These are phyloP conservation scores for Orthosia cruda DNA, from an alignment of 2,888 invertebrate genomes.

Conservation along the genomic window DNA sequence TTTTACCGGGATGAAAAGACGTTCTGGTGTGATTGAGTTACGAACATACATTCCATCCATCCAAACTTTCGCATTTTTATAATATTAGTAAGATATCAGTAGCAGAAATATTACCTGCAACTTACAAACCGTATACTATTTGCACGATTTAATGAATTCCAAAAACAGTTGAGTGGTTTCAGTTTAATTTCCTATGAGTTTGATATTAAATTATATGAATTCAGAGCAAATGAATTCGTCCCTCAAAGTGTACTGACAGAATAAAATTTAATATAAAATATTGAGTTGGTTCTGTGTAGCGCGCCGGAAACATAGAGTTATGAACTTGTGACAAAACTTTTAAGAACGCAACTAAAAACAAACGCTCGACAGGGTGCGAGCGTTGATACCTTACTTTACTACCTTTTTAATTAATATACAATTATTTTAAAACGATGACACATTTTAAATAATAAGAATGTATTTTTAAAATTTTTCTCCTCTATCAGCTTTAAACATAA, in stretches of 20 bases:
- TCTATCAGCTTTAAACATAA: slow-evolving; percentile 2
- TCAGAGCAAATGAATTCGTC: slow-evolving; percentile 1
- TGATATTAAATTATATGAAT: neutral
- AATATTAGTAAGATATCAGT: too few relatives aligned
- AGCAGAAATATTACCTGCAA: neutral
- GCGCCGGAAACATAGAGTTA: slow-evolving; percentile 65
- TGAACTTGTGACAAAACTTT: slow-evolving; percentile 80
- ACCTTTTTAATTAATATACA: slow-evolving; percentile 37
- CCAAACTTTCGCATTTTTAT: too few relatives aligned
- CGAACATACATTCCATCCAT: too few relatives aligned
- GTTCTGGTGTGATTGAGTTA: too few relatives aligned
- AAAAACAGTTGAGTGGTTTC: neutral
- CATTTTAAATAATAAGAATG: slow-evolving; percentile 26
- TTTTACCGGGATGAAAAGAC: too few relatives aligned
- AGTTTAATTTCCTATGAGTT: neutral
- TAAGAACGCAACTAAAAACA: slow-evolving; percentile 81
- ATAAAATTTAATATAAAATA: slow-evolving; percentile 44
- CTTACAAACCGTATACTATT: neutral
- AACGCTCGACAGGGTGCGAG: slow-evolving; percentile 71
- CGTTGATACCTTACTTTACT: slow-evolving; percentile 31
- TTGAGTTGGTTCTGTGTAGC: slow-evolving; percentile 44
- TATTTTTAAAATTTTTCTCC: slow-evolving; percentile 7
- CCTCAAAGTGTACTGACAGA: slow-evolving; percentile 8
- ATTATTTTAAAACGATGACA: slow-evolving; percentile 56
- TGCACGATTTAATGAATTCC: neutral